Evolutionary conservation across 2,797 vertebrate species (phyloP), one percentile per base, ranked within the genome.

Genomic region (Sebastes hubbsi): DNA sequence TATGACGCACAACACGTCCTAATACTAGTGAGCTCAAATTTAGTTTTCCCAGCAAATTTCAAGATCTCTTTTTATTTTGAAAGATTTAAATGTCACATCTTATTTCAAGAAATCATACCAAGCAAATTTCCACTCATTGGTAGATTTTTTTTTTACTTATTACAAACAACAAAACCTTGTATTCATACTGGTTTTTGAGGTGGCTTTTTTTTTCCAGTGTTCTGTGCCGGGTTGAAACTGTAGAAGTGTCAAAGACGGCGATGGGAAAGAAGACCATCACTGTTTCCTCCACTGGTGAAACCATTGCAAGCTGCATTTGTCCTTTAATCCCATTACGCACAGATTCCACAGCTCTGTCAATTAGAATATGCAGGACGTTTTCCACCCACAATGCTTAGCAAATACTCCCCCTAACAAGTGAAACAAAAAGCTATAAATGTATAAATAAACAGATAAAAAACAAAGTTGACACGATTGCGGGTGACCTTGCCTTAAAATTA

Each of bases 401-500:
- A 83, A 85, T 52, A 55, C 77, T 87, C 75, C 54, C 81, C 52
- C 73, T 42, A 42, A 78, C 90, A 94, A 86, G 85, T 89, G 74
- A 90, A 83, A 89, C 70, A 77, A 88, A 85, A 86, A 80, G 81
- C 80, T 69, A 67, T 60, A 72, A 88, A 88, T 74, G 71, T 78
- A 88, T 89, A 87, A 72, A 80, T 78, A 73, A 86, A 73, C 58
- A 70, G 72, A 86, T 80, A 74, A 88, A 91, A 88, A 95, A 95
- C 87, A 93, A 92, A 89, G 87, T 94, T 93, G 94, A 96, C 93
- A 92, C 84, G 91, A 82, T 79, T 91, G 94, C n/a, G 92, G 94
- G 85, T 69, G 86, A 83, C 91, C 81, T 88, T 87, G 95, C 93
- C 95, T 96, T 96, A 88, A 96, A 97, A 97, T 97, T 93, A 95